Evolutionary conservation across 1,140 invertebrate genomes (phyloP).

Genomic region (Procambarus clarkii): DNA sequence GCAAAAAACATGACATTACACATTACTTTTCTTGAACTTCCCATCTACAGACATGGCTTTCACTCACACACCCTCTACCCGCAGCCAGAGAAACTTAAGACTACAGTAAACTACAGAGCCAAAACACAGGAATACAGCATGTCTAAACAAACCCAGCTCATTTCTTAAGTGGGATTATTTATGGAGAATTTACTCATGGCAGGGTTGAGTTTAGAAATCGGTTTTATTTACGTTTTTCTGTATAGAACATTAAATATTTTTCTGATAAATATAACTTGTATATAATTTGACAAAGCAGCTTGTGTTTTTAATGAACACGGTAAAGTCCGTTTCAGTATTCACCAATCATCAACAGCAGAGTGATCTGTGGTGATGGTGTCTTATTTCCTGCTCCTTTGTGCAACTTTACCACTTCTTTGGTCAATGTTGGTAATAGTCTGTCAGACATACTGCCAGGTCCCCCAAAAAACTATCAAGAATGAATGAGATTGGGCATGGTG

Average conservation of each 20-base stretch:
- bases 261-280: constrained; percentile 25
- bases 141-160: constrained; percentile 61
- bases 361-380: constrained; percentile 10
- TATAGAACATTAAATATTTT: constrained; percentile 33
- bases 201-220: constrained; percentile 50
- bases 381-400: constrained; percentile 7
- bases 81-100: constrained; percentile 65
- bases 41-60: constrained; percentile 70
- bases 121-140: constrained; percentile 64
- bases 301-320: constrained; percentile 33
- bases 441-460: constrained; percentile 14
- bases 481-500: neutral
- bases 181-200: constrained; percentile 41
- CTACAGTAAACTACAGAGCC: constrained; percentile 65
- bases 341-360: constrained; percentile 19
- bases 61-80: constrained; percentile 67
- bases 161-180: constrained; percentile 41
- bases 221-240: constrained; percentile 44
- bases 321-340: constrained; percentile 39
- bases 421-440: constrained; percentile 15
- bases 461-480: neutral
- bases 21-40: constrained; percentile 69
- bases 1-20: constrained; percentile 67
- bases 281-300: constrained; percentile 38
- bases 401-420: constrained; percentile 18